Evolutionary conservation across 1,140 invertebrate species (phyloP).

Genomic region (Diachasmimorpha longicaudata): DNA sequence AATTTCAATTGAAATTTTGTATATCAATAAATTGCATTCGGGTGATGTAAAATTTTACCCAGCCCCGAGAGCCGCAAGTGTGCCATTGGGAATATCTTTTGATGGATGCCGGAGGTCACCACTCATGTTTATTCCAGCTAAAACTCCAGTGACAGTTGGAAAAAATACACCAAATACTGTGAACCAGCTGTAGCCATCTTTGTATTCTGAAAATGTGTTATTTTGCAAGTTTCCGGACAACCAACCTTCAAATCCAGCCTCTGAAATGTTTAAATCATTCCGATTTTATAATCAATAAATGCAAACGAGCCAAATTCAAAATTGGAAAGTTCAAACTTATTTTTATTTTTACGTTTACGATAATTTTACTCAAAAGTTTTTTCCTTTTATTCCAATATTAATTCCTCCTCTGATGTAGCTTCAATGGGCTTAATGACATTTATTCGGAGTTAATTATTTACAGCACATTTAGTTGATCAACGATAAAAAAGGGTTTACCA

Average conservation of each 20-base stretch:
- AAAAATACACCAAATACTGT: conserved; percentile 95
- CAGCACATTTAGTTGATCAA: background rate
- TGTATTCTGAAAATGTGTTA: conserved; percentile 84
- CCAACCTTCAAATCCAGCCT: conserved; percentile 86
- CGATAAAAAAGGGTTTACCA: conserved; percentile 56
- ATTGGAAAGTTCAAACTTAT: too few species aligned
- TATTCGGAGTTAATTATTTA: background rate
- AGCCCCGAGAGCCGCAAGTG: conserved; percentile 86
- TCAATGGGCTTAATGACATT: background rate
- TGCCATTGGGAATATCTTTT: conserved; percentile 92
- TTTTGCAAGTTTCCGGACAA: conserved; percentile 76
- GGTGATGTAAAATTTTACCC: conserved; percentile 64
- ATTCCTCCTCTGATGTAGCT: background rate
- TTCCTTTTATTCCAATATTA: too few species aligned
- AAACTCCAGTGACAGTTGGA: conserved; percentile 89
- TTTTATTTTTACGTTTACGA: too few species aligned
- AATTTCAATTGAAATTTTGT: background rate
- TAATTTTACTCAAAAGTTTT: too few species aligned
- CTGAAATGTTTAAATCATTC: conserved; percentile 61
- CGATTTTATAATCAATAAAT: too few species aligned
- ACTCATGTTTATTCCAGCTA: conserved; percentile 98
- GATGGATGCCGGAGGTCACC: conserved; percentile 91
- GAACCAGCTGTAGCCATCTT: conserved; percentile 84
- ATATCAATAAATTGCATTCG: background rate
- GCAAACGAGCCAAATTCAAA: too few species aligned